Percentiles rank a stretch among this genome's conserved stretches.
phyloP scores from a whole-genome alignment of 2,888 invertebrate species.

The Labia minor region DNA sequence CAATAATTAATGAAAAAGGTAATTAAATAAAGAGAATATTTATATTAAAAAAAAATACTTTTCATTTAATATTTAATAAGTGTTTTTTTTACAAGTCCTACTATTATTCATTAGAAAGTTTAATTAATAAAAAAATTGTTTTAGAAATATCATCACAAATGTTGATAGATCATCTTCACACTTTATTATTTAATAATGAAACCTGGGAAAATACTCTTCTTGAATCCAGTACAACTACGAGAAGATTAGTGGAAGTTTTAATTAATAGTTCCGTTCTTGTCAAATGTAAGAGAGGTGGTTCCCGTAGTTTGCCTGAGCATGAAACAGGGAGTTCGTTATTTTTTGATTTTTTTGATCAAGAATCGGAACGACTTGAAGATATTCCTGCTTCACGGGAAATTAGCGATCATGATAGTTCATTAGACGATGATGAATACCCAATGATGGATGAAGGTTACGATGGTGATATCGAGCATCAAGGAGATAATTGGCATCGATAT shows the following conservation, averaged over 20 bases:
- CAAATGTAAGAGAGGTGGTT: neutral
- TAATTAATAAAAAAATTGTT: too few relatives aligned
- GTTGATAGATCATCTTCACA: neutral
- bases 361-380: constrained; percentile 23
- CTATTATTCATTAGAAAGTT: too few relatives aligned
- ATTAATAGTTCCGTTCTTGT: constrained; percentile 21
- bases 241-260: constrained; percentile 24
- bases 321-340: neutral
- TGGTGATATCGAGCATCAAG: constrained; percentile 48
- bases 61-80: neutral
- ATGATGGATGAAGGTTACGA: constrained; percentile 54
- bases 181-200: neutral
- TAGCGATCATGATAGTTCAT: constrained; percentile 24
- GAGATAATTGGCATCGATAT: constrained; percentile 26
- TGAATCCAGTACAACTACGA: neutral
- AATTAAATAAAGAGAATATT: neutral
- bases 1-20: neutral
- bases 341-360: constrained; percentile 26
- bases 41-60: neutral
- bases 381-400: neutral
- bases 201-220: neutral
- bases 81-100: too few relatives aligned
- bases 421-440: constrained; percentile 35
- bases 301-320: neutral
- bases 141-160: neutral